A percentile compares a stretch with the other conserved stretches of the same genome.
Conservation (phyloP, 2,113 vertebrate genomes). For the Athene cunicularia region DNA sequence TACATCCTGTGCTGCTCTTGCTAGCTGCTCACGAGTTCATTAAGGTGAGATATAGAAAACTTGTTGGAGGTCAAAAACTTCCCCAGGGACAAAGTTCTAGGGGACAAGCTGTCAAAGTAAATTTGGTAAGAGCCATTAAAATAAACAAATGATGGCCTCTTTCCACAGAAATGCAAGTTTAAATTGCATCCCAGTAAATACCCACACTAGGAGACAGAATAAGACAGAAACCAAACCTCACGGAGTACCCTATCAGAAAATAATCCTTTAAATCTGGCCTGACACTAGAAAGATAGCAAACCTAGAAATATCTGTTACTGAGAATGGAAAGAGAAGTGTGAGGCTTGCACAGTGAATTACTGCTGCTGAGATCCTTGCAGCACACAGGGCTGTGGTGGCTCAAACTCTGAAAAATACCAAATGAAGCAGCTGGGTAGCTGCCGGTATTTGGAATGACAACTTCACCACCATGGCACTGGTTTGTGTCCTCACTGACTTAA, state of each 20-base stretch:
- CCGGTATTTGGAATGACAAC: not conserved
- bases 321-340: not conserved
- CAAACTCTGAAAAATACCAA: not conserved
- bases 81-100: not conserved
- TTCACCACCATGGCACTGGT: rapidly evolving
- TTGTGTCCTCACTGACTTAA: not conserved
- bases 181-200: not conserved
- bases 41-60: constrained; percentile 20
- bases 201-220: not conserved
- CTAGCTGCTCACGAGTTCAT: not conserved
- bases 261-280: constrained; percentile 3
- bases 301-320: not conserved
- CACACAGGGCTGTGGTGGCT: not conserved
- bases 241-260: not conserved
- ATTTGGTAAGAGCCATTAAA: constrained; percentile 22
- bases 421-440: not conserved
- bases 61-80: constrained; percentile 46
- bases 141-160: constrained; percentile 22
- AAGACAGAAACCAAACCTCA: not conserved
- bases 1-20: not conserved
- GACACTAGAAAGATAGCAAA: not conserved
- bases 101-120: constrained; percentile 45
- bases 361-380: not conserved
- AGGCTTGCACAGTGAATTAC: not conserved
- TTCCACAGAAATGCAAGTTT: not conserved